A percentile compares a stretch with the other conserved stretches of the same genome.
Conservation (phyloP, 2,888 invertebrate species). For the Drosophila macrospina region DNA sequence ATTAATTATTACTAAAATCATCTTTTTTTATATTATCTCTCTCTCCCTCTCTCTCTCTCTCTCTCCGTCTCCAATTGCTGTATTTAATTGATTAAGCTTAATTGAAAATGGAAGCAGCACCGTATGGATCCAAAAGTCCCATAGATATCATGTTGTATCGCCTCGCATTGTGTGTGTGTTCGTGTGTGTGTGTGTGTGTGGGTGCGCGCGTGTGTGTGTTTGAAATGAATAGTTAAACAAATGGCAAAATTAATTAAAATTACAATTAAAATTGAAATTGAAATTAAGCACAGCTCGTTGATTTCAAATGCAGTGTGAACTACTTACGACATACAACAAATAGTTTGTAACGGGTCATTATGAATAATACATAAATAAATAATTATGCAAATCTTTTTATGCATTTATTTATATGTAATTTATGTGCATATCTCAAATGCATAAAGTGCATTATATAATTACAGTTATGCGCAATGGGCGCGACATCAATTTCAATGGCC, state of each 20-base stretch:
- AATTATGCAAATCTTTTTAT: conserved; percentile 27
- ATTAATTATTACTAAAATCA: no score
- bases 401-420: conserved; percentile 24
- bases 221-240: conserved; percentile 39
- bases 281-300: conserved; percentile 37
- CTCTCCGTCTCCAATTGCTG: not conserved
- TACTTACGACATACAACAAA: not conserved
- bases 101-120: not conserved
- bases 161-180: not conserved
- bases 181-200: conserved; percentile 1
- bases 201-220: not conserved
- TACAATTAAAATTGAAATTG: conserved; percentile 42
- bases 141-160: not conserved
- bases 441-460: conserved; percentile 71
- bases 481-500: conserved; percentile 71
- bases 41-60: not conserved
- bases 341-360: conserved; percentile 10
- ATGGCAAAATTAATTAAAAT: conserved; percentile 65
- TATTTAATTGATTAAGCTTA: not conserved
- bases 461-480: conserved; percentile 58
- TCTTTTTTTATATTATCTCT: no score
- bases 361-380: conserved; percentile 51
- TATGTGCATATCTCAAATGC: conserved; percentile 37
- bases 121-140: not conserved
- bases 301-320: conserved; percentile 22